Conservation (phyloP, 2,113 vertebrate species). For the Stegastes partitus region DNA sequence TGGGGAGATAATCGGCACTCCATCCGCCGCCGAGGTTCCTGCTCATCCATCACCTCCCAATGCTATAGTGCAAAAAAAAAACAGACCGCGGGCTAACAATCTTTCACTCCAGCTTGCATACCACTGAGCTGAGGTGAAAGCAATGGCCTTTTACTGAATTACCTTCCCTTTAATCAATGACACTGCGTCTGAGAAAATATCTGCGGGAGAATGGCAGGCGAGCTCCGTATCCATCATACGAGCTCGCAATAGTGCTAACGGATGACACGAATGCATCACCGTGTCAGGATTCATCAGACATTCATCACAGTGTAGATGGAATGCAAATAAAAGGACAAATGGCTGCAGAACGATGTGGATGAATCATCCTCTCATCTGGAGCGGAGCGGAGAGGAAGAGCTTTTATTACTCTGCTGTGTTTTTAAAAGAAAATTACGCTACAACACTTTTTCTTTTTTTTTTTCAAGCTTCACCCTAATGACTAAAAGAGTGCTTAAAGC, state of each 20-base stretch:
- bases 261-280: slow-evolving; percentile 66
- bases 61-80: slow-evolving; percentile 40
- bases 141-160: slow-evolving; percentile 72
- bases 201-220: slow-evolving; percentile 52
- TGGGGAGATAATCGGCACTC: slow-evolving; percentile 61
- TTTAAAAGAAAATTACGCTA: slow-evolving; percentile 11
- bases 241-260: slow-evolving; percentile 50
- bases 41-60: slow-evolving; percentile 72
- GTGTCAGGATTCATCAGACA: slow-evolving; percentile 49
- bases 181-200: slow-evolving; percentile 62
- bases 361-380: slow-evolving; percentile 16
- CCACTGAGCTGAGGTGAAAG: slow-evolving; percentile 52
- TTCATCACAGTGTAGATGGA: slow-evolving; percentile 59
- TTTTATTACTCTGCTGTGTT: slow-evolving; percentile 4
- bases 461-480: neutral
- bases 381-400: slow-evolving; percentile 9
- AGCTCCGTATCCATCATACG: slow-evolving; percentile 66
- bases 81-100: slow-evolving; percentile 71
- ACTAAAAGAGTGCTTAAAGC: neutral
- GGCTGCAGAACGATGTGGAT: slow-evolving; percentile 12
- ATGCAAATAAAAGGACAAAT: slow-evolving; percentile 47
- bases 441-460: neutral
- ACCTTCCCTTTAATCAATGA: slow-evolving; percentile 79
- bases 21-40: slow-evolving; percentile 27
- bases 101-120: slow-evolving; percentile 62